phyloP scores from a whole-genome alignment of 1,140 invertebrate species.

The Heliconius eleuchia region DNA sequence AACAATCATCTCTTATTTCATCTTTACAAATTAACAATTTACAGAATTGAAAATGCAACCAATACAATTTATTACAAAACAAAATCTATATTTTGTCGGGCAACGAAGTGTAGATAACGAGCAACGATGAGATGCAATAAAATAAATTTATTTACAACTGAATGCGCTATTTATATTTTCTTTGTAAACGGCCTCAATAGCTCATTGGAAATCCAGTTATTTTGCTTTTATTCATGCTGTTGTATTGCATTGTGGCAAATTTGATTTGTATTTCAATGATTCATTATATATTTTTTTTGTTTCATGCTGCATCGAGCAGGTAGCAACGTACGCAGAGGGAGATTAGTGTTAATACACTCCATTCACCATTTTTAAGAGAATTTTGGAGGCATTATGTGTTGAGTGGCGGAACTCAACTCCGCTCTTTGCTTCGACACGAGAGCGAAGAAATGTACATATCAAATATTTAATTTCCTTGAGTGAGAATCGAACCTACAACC shows the following conservation, averaged over 20 bases:
- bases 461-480: too few species aligned
- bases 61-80: constrained; percentile 29
- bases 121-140: constrained; percentile 36
- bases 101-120: constrained; percentile 35
- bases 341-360: too few species aligned
- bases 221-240: constrained; percentile 2
- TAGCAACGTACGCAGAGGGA: too few species aligned
- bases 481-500: too few species aligned
- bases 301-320: too few species aligned
- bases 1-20: not conserved
- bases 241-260: not conserved
- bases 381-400: too few species aligned
- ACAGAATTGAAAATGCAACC: constrained; percentile 1
- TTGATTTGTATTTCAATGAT: constrained; percentile 1
- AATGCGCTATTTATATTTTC: constrained; percentile 34
- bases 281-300: not conserved
- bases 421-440: too few species aligned
- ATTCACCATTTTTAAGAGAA: too few species aligned
- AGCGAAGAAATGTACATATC: too few species aligned
- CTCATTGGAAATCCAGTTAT: constrained; percentile 1
- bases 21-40: not conserved
- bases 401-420: too few species aligned
- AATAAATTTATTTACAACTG: constrained; percentile 35
- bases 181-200: constrained; percentile 17
- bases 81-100: constrained; percentile 30